Percentiles rank a stretch among this genome's conserved stretches.
These are phyloP conservation scores for Sterrhoptilus dennistouni DNA, from an alignment of 2,113 vertebrate species.

Conservation along the genomic window DNA sequence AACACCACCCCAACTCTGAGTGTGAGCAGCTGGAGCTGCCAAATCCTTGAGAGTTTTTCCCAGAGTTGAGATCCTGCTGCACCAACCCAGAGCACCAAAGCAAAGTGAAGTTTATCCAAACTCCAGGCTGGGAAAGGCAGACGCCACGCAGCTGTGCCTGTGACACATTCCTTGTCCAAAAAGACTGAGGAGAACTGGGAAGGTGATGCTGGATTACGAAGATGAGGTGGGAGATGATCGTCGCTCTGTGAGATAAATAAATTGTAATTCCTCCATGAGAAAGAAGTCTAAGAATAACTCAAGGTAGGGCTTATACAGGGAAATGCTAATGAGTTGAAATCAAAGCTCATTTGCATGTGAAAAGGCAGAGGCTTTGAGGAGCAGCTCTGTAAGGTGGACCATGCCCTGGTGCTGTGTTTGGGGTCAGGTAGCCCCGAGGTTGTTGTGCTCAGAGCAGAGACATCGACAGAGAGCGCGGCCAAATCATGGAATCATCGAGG, in stretches of 20 bases:
- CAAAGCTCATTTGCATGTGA: slow-evolving; percentile 39
- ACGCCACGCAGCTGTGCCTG: neutral
- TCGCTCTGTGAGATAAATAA: neutral
- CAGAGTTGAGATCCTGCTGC: neutral
- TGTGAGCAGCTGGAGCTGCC: neutral
- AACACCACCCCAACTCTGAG: neutral
- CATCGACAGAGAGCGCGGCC: accelerated
- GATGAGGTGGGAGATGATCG: neutral
- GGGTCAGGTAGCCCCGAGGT: neutral
- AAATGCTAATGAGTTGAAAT: slow-evolving; percentile 17
- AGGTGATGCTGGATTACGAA: neutral
- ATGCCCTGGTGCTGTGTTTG: neutral
- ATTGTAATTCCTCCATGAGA: neutral
- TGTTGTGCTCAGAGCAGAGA: neutral
- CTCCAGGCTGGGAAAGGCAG: neutral
- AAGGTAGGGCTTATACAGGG: neutral
- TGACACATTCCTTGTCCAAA: neutral
- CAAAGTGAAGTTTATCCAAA: neutral
- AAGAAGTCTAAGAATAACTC: slow-evolving; percentile 31
- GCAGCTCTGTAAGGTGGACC: neutral
- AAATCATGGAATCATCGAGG: accelerated
- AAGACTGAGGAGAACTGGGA: neutral
- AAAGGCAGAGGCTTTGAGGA: neutral
- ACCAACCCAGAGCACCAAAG: neutral
- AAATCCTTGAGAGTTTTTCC: neutral